Percentiles rank a stretch among this genome's conserved stretches.
Evolutionary conservation across 2,888 invertebrate genomes (phyloP).

Genomic region (Hydroisotoma schaefferi): DNA sequence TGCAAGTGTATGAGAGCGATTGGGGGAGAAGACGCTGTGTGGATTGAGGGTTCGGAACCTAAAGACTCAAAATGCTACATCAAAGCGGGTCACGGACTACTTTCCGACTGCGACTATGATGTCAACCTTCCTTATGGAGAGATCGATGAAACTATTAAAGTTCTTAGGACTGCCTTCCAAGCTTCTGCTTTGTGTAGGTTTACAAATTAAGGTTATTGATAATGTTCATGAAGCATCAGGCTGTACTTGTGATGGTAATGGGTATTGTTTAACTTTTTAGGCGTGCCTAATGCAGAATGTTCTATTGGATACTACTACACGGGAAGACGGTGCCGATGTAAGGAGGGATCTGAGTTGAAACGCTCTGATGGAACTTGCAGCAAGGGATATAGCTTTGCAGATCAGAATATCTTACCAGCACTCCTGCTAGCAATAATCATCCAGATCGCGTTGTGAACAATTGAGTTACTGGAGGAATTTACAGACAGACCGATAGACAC

Average conservation of each 20-base stretch:
- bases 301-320: neutral
- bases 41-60: neutral
- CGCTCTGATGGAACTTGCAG: neutral
- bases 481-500: too few relatives aligned
- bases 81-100: neutral
- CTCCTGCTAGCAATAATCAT: too few relatives aligned
- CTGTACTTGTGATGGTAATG: too few relatives aligned
- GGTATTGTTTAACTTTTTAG: too few relatives aligned
- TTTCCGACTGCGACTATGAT: neutral
- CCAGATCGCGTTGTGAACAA: too few relatives aligned
- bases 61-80: neutral
- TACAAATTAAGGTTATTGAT: too few relatives aligned
- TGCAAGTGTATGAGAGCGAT: neutral
- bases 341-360: neutral
- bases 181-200: neutral
- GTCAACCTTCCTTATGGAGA: slow-evolving; percentile 1
- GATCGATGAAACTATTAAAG: neutral
- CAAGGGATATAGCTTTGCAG: neutral
- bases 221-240: too few relatives aligned
- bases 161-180: too few relatives aligned
- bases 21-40: neutral
- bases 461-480: too few relatives aligned
- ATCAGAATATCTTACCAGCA: too few relatives aligned
- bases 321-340: neutral
- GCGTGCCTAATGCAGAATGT: neutral